Percentiles rank a stretch among this genome's conserved stretches.
phyloP scores from a whole-genome alignment of 2,797 vertebrate species.

The Acanthurus leucopareius region DNA sequence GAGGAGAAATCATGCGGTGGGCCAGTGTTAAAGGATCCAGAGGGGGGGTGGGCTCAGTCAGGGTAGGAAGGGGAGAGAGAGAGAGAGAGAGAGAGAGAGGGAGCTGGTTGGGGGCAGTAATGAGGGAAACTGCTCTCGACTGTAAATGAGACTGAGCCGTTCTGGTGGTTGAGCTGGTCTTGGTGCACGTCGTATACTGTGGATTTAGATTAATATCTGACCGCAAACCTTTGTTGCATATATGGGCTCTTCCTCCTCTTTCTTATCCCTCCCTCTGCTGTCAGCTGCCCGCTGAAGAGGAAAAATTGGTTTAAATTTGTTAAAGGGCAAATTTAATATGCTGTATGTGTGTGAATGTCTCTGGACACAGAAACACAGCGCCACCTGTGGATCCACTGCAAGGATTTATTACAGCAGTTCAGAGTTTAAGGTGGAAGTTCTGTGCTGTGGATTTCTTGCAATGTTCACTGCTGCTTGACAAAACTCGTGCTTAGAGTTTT shows the following conservation, averaged over 20 bases:
- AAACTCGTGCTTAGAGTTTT: neutral
- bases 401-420: too few species aligned
- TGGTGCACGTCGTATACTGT: conserved; percentile 6
- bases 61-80: conserved; percentile 10
- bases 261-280: conserved; percentile 45
- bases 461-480: too few species aligned
- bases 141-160: conserved; percentile 29
- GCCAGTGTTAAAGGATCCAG: conserved; percentile 52
- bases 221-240: conserved; percentile 37
- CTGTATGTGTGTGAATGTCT: neutral
- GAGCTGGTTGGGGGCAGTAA: neutral
- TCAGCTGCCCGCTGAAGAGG: conserved; percentile 23
- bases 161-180: conserved; percentile 34
- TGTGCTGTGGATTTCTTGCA: conserved; percentile 1
- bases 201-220: conserved; percentile 17
- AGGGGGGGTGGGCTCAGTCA: conserved; percentile 16
- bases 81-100: neutral
- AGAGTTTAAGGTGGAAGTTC: too few species aligned
- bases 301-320: neutral
- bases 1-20: conserved; percentile 76
- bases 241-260: neutral
- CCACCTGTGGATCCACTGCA: conserved; percentile 43
- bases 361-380: conserved; percentile 39
- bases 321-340: neutral
- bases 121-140: conserved; percentile 16